Evolutionary conservation across 2,888 invertebrate species (phyloP).

Genomic region (Colletes collaris): DNA sequence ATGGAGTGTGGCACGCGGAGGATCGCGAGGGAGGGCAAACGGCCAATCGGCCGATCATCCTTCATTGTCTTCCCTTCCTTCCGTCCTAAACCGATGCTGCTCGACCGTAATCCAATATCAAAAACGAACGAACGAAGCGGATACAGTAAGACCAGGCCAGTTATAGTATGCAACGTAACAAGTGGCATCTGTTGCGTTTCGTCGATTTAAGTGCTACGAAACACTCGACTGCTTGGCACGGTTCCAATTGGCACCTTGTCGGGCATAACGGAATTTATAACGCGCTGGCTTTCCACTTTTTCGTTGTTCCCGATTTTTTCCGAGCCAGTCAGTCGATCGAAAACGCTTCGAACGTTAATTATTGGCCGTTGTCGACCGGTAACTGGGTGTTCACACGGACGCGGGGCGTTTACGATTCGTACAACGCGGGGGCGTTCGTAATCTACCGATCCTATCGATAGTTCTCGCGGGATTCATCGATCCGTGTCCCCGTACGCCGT

Average conservation of each 20-base stretch:
- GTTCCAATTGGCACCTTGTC: slow-evolving; percentile 80
- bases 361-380: no score
- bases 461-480: no score
- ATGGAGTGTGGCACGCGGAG: no score
- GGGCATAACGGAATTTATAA: slow-evolving; percentile 73
- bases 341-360: not conserved
- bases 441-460: no score
- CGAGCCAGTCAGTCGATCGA: not conserved
- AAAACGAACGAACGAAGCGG: slow-evolving; percentile 11
- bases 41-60: no score
- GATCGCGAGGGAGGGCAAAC: no score
- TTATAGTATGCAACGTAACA: slow-evolving; percentile 75
- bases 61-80: no score
- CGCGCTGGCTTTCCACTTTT: slow-evolving; percentile 12
- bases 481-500: no score
- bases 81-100: not conserved
- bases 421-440: no score
- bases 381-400: no score
- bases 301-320: slow-evolving; percentile 18
- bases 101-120: slow-evolving; percentile 4
- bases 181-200: slow-evolving; percentile 82
- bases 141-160: slow-evolving; percentile 1
- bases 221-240: slow-evolving; percentile 79
- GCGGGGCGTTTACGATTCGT: no score
- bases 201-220: slow-evolving; percentile 74